Base-by-base conservation (phyloP, 2,113 vertebrate genomes). In the Sarotherodon lohbergeri region DNA sequence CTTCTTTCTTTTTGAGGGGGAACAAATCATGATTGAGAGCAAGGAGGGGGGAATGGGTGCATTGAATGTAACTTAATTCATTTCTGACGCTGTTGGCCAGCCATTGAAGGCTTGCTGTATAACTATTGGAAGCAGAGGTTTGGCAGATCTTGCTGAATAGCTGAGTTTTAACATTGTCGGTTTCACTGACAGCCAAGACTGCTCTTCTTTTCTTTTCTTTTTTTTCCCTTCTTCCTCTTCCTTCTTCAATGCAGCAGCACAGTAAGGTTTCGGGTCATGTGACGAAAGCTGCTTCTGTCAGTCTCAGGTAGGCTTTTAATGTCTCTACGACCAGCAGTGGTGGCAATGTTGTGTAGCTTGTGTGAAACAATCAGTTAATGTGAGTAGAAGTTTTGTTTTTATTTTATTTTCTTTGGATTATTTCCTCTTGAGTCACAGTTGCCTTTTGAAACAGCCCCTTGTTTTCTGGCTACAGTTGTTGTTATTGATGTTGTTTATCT, bases 351-450 rank as follows among this genome's bases (percentile, higher is more conserved):
- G 54, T 78, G 84, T 55, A 48, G 59, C 88, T 54, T 88, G 91
- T 95, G 84, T 92, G 86, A 94, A 95, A 94, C 95, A 97, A 96
- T 96, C 95, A 94, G 80, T 84, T 89, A 48, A 57, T 84, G 55
- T 91, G 55, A 85, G 76, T 79, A 86, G 34, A 17, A 19, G 27
- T 50, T 78, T 48, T 76, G 83, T 56, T n/a, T 86, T 24, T 9
- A 24, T 54, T 34, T 84, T 78, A 2, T 29, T 4, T 46, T 73
- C 22, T 84, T 76, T 29, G 19, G 5, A 32, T 84, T 46, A 43
- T 79, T 89, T 91, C 84, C 66, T 93, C 85, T 94, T 92, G 82
- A 96, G 96, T 96, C 96, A 97, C 96, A 95, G 96, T 97, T 96
- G 96, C 96, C 96, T 97, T 68, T 96, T 92, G 90, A 95, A 95